These are phyloP conservation scores for Sula dactylatra DNA, from an alignment of 2,113 vertebrate genomes.

Conservation along the genomic window DNA sequence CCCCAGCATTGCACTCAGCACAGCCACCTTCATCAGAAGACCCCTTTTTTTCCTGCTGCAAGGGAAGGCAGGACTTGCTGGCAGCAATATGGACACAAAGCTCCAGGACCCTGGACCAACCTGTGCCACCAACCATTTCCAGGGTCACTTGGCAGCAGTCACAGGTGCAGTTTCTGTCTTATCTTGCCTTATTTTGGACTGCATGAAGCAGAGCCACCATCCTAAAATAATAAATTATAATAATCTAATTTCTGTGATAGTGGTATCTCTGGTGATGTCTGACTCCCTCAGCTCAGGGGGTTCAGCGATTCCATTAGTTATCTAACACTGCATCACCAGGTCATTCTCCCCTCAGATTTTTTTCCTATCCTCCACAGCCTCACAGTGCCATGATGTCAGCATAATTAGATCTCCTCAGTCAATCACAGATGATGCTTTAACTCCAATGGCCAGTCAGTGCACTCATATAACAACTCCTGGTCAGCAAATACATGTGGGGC, in stretches of 20 bases:
- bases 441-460: accelerated
- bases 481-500: not conserved
- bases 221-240: not conserved
- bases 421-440: not conserved
- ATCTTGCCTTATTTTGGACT: not conserved
- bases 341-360: not conserved
- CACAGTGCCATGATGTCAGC: not conserved
- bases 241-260: not conserved
- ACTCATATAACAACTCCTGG: not conserved
- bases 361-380: not conserved
- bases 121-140: not conserved
- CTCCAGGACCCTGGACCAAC: not conserved
- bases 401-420: not conserved
- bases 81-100: not conserved
- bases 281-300: not conserved
- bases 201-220: not conserved
- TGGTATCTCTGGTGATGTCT: not conserved
- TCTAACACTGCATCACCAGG: not conserved
- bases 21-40: not conserved
- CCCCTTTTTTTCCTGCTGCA: not conserved
- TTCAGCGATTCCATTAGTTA: not conserved
- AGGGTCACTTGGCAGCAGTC: not conserved
- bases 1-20: not conserved
- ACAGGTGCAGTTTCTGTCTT: not conserved
- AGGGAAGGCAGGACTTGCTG: not conserved